Percentiles rank a stretch among this genome's conserved stretches.
phyloP scores from a whole-genome alignment of 2,113 vertebrate species.

The Percina caprodes region DNA sequence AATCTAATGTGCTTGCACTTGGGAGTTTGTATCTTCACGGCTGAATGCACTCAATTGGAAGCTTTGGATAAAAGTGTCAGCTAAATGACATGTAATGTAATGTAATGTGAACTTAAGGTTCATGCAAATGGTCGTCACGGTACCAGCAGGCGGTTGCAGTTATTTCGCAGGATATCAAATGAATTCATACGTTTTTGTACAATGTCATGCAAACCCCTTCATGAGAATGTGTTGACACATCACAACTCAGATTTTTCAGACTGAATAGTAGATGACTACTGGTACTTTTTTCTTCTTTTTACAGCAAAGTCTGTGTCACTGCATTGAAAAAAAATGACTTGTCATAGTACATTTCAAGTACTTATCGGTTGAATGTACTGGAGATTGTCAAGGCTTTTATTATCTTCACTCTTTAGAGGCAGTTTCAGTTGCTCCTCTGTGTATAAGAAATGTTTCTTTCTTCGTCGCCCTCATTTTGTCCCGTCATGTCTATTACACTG shows the following conservation, averaged over 20 bases:
- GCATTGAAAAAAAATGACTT: not conserved
- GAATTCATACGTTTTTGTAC: too few relatives aligned
- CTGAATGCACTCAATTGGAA: too few relatives aligned
- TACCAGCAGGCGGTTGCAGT: too few relatives aligned
- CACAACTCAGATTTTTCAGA: not conserved
- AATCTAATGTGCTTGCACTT: too few relatives aligned
- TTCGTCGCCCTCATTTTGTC: conserved; percentile 10
- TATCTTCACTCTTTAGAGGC: not conserved
- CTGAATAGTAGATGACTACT: conserved; percentile 3
- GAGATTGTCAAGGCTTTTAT: conserved; percentile 13
- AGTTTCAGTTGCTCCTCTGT: conserved; percentile 5
- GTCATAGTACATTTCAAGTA: conserved; percentile 12
- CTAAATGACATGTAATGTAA: too few relatives aligned
- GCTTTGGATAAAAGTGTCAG: too few relatives aligned
- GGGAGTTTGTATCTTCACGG: too few relatives aligned
- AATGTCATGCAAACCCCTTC: too few relatives aligned
- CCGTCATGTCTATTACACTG: conserved; percentile 3
- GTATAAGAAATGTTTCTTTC: conserved; percentile 8
- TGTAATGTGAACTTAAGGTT: too few relatives aligned
- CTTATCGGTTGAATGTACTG: not conserved
- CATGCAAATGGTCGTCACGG: too few relatives aligned
- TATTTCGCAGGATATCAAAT: too few relatives aligned
- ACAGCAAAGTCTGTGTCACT: conserved; percentile 7
- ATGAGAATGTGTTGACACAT: too few relatives aligned
- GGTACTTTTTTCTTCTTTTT: not conserved